Percentiles rank a stretch among this genome's conserved stretches.
Conservation (phyloP, 2,888 invertebrate genomes). For the Philereme vetulata region DNA sequence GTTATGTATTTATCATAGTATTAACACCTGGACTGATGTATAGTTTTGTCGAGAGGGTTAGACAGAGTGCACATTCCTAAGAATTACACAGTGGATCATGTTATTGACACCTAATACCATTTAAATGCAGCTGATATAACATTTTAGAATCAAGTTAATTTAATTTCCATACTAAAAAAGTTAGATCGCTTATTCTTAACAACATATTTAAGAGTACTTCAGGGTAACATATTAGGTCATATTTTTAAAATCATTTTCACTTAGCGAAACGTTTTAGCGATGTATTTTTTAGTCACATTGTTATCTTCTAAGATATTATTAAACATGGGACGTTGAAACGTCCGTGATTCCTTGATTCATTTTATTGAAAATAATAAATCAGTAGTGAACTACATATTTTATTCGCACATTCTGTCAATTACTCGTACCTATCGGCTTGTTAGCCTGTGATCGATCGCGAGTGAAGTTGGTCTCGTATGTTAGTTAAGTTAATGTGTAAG, state of each 20-base stretch:
- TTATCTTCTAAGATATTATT: neutral
- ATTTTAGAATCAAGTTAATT: too few relatives aligned
- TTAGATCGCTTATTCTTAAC: neutral
- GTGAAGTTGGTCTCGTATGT: constrained; percentile 56
- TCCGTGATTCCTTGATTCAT: constrained; percentile 9
- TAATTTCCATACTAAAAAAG: neutral
- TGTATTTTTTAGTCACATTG: neutral
- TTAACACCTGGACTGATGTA: constrained; percentile 23
- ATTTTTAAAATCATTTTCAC: neutral
- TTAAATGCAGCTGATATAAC: too few relatives aligned
- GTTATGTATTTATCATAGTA: constrained; percentile 24
- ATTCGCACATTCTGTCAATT: constrained; percentile 67
- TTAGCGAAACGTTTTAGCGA: neutral
- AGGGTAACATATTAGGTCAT: constrained; percentile 5
- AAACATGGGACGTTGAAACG: constrained; percentile 2
- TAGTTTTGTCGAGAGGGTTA: constrained; percentile 20
- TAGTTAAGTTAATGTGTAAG: constrained; percentile 47
- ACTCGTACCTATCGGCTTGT: constrained; percentile 59
- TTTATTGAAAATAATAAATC: constrained; percentile 12
- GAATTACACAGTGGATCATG: constrained; percentile 5
- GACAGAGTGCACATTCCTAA: constrained; percentile 20
- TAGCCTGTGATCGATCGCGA: constrained; percentile 66
- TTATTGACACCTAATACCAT: too few relatives aligned
- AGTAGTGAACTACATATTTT: constrained; percentile 14
- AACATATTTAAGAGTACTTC: constrained; percentile 3